A percentile compares a stretch with the other conserved stretches of the same genome.
Evolutionary conservation across 2,113 vertebrate genomes (phyloP).

Genomic region (Dendrocopos noguchii): DNA sequence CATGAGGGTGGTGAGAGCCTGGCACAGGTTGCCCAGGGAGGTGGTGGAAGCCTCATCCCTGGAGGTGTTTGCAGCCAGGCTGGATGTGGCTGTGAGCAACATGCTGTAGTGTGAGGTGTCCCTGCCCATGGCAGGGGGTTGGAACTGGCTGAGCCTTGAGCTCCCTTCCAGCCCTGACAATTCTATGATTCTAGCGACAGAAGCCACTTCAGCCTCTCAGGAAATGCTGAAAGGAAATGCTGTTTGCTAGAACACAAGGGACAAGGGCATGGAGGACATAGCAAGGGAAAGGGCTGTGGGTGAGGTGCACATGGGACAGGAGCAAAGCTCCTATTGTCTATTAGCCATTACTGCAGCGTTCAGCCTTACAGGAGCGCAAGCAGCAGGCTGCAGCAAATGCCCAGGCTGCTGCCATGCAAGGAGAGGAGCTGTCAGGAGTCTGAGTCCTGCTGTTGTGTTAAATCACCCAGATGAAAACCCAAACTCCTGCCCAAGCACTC

Average conservation of each 20-base stretch:
- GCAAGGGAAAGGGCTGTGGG: not conserved
- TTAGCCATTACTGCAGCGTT: not conserved
- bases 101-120: too few relatives aligned
- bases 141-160: too few relatives aligned
- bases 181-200: not conserved
- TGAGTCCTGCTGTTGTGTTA: not conserved
- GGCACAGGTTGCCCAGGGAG: too few relatives aligned
- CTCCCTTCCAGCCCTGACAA: too few relatives aligned
- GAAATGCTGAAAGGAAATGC: not conserved
- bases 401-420: not conserved
- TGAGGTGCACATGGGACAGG: not conserved
- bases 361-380: not conserved
- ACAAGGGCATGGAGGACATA: not conserved
- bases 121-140: too few relatives aligned
- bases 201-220: not conserved
- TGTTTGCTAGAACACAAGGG: not conserved
- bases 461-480: not conserved
- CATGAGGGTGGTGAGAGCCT: too few relatives aligned
- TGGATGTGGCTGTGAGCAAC: too few relatives aligned
- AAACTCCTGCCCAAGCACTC: accelerated
- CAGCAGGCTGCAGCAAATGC: not conserved
- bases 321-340: not conserved
- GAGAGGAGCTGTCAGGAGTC: not conserved
- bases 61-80: too few relatives aligned
- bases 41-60: too few relatives aligned